Base-by-base conservation (phyloP, 2,888 invertebrate genomes). In the Lampropteryx suffumata region DNA sequence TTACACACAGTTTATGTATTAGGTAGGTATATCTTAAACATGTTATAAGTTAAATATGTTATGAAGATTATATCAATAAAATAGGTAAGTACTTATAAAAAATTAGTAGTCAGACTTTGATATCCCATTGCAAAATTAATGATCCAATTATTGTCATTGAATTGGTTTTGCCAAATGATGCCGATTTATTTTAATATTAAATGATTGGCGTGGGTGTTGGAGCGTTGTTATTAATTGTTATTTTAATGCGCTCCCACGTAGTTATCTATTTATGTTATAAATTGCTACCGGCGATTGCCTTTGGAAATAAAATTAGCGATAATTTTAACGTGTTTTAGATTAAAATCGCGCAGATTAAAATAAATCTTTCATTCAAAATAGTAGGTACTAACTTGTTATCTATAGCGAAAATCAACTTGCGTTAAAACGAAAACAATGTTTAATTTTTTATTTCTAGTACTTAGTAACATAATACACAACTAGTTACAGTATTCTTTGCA, bases 171-270 rank as follows among this genome's bases (percentile, higher is more conserved):
- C 42, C 39, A 43, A 53, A 53, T 45, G 27, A 37, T 42, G 32
- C 3, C 33, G 34, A 53, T 44, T n/a, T 32, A 44, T 42, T 44
- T 47, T 28, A 10, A 24, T 6, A 24, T 24, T 24, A 24, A 46
- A 53, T 44, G 28, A 33, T 33, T 27, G 2, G 46, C 53, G 57
- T 57, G 43, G 58, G 61, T 44, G 53, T 36, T 33, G 35, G 29
- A 47, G 48, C 33, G 13, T 3, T 35, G 47, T 57, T 59, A 61
- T 57, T 57, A 57, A 61, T 59, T 55, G 46, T 55, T 57, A 39
- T 49, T 46, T 56, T 58, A 58, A 58, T 54, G 39, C 39, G 27
- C 41, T 34, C 48, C 55, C 41, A 50, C 51, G 30, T 37, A 41
- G 42, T 9, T 46, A 49, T 55, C 47, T 47, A 39, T 37, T 53